Evolutionary conservation across 2,888 invertebrate genomes (phyloP).

Genomic region (Acrocyrtus sp.): DNA sequence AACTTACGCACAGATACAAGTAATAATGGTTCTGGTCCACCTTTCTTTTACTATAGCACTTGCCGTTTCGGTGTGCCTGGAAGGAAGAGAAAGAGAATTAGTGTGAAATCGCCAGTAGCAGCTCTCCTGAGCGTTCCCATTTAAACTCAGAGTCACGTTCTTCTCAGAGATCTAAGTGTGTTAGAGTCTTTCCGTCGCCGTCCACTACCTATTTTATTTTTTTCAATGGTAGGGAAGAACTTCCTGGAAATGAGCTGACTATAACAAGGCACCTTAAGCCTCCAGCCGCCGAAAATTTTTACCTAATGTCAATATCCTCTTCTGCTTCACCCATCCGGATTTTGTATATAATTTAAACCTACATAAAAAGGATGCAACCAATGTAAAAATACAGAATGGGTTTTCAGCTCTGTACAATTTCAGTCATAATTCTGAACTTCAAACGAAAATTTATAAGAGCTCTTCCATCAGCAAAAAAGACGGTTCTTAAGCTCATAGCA

Average conservation of each 20-base stretch:
- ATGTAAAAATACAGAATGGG: too few species aligned
- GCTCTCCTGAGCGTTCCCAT: slow-evolving; percentile 49
- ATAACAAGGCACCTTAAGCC: slow-evolving; percentile 28
- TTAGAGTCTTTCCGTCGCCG: slow-evolving; percentile 55
- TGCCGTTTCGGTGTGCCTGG: neutral
- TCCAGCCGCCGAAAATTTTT: too few species aligned
- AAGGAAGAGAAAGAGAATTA: too few species aligned
- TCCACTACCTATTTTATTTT: too few species aligned
- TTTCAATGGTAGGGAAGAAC: slow-evolving; percentile 26
- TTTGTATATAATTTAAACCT: neutral
- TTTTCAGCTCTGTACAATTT: too few species aligned
- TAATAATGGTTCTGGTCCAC: too few species aligned
- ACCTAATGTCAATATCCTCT: slow-evolving; percentile 1
- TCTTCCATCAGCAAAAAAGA: too few species aligned
- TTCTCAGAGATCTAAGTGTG: slow-evolving; percentile 57
- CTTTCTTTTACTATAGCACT: neutral
- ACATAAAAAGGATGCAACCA: too few species aligned
- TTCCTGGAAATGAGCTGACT: neutral
- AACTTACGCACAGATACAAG: neutral
- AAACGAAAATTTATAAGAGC: too few species aligned
- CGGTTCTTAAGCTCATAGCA: too few species aligned
- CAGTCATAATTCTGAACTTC: too few species aligned
- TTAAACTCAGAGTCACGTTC: slow-evolving; percentile 61
- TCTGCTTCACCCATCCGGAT: neutral
- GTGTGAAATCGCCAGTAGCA: too few species aligned